Evolutionary conservation across 2,888 invertebrate genomes (phyloP), one percentile per base, ranked within the genome.

Genomic region (Hydraecia micacea): DNA sequence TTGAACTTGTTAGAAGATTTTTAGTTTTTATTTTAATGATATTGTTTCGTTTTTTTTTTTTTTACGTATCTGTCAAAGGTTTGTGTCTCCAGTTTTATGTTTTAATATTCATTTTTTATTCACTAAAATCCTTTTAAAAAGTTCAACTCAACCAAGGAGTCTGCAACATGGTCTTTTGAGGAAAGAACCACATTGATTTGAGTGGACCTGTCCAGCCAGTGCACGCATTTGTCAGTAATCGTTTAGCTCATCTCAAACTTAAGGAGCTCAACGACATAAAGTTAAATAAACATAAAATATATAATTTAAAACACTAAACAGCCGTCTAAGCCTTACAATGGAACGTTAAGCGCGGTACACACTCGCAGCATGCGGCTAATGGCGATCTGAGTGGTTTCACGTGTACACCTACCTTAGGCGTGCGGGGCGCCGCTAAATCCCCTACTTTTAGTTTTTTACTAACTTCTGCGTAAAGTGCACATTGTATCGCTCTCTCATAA

Each of bases 351-450:
- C 81, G 83, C 70, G 82, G 73, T 85, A 88, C 90, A 88, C 86
- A 81, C 80, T 80, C 88, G 73, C 89, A 86, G 88, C 89, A 86
- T 87, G 89, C 88, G 88, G 90, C 93, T 94, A 93, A 94, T 94
- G 93, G 92, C 88, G 80, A 89, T 90, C 92, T 94, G 95, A 96
- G 96, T 96, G 96, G 95, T 94, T 95, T 95, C 93, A 91, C 95
- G 92, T 96, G 95, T 95, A 93, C 89, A 76, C 92, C 83, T 94
- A 94, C 95, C 95, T 93, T 93, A 91, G 89, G 91, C 92, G 86
- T 87, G 90, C 89, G 91, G 93, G 93, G 91, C 75, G 91, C 89
- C 89, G 85, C 87, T 89, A 92, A 91, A 92, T 91, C 93, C 93
- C 91, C 90, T 86, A 92, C 94, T 94, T 93, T 94, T 93, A 94